A percentile compares a stretch with the other conserved stretches of the same genome.
phyloP scores from a whole-genome alignment of 2,113 vertebrate species.

The Chaetops frenatus region DNA sequence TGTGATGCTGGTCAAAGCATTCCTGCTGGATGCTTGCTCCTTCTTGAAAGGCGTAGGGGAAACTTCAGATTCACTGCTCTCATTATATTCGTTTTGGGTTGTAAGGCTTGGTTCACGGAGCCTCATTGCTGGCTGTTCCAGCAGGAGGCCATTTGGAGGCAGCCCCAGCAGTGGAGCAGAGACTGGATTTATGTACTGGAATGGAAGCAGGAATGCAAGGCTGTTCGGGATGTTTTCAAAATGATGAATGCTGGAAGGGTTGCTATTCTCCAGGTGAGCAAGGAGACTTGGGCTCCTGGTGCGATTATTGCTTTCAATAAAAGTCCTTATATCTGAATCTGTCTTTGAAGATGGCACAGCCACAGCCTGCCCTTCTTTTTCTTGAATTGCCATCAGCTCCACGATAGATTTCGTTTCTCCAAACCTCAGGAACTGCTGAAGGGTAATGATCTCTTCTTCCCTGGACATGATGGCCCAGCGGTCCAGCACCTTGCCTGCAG shows the following conservation, averaged over 20 bases:
- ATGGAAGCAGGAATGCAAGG: slow-evolving; percentile 94
- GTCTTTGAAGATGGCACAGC: slow-evolving; percentile 95
- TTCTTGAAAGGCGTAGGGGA: slow-evolving; percentile 91
- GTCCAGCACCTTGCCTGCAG: slow-evolving; percentile 99
- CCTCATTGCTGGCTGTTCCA: slow-evolving; percentile 90
- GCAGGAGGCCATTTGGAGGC: slow-evolving; percentile 89
- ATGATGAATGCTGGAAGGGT: slow-evolving; percentile 98
- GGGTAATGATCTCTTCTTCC: slow-evolving; percentile 99
- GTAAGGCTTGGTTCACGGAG: slow-evolving; percentile 89
- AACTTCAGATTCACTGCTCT: slow-evolving; percentile 95
- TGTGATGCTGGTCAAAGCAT: slow-evolving; percentile 83
- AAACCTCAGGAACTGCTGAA: slow-evolving; percentile 98
- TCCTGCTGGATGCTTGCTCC: slow-evolving; percentile 87
- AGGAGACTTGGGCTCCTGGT: slow-evolving; percentile 94
- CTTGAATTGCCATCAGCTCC: slow-evolving; percentile 99
- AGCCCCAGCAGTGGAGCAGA: slow-evolving; percentile 93
- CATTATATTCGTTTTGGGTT: slow-evolving; percentile 89
- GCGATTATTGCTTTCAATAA: slow-evolving; percentile 99
- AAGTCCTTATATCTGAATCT: slow-evolving; percentile 98
- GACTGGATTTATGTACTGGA: slow-evolving; percentile 98
- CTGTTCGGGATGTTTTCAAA: slow-evolving; percentile 99
- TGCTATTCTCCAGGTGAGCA: slow-evolving; percentile 93
- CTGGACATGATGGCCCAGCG: slow-evolving; percentile 99
- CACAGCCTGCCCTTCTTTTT: slow-evolving; percentile 98
- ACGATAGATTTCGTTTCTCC: slow-evolving; percentile 99